phyloP scores from a whole-genome alignment of 2,113 vertebrate genomes.

The Nipponia nippon region DNA sequence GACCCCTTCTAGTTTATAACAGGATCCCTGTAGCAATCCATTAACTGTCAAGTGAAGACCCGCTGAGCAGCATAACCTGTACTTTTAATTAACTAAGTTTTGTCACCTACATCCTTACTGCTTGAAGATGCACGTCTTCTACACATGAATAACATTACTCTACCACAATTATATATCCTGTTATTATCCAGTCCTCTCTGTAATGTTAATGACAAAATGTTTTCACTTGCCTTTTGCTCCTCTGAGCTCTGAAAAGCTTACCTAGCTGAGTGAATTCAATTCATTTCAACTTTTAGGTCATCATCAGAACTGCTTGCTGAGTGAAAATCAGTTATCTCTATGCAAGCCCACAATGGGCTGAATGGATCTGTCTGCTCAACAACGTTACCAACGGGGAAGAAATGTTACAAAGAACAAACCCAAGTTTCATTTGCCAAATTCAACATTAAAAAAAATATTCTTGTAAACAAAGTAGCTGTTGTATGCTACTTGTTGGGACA shows the following conservation, averaged over 20 bases:
- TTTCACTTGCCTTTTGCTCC: not conserved
- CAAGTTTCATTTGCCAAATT: not conserved
- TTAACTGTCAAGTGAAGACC: not conserved
- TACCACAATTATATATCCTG: not conserved
- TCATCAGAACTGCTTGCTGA: not conserved
- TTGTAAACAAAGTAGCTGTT: not conserved
- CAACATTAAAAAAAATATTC: not conserved
- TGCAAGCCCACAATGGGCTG: not conserved
- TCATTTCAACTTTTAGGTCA: not conserved
- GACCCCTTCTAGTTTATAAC: not conserved
- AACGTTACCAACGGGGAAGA: not conserved
- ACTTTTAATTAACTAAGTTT: not conserved
- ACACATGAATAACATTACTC: not conserved
- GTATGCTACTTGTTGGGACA: not conserved
- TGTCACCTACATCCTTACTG: not conserved
- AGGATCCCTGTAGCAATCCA: not conserved
- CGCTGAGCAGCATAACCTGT: not conserved
- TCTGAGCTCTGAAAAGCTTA: not conserved
- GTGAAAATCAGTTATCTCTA: not conserved
- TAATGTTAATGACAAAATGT: not conserved
- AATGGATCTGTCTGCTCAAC: not conserved
- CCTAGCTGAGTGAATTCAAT: not conserved
- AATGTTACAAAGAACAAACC: not conserved
- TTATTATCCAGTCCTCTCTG: not conserved
- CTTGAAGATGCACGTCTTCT: not conserved